These are phyloP conservation scores for Cosmia pyralina DNA, from an alignment of 2,888 invertebrate species.

Conservation along the genomic window DNA sequence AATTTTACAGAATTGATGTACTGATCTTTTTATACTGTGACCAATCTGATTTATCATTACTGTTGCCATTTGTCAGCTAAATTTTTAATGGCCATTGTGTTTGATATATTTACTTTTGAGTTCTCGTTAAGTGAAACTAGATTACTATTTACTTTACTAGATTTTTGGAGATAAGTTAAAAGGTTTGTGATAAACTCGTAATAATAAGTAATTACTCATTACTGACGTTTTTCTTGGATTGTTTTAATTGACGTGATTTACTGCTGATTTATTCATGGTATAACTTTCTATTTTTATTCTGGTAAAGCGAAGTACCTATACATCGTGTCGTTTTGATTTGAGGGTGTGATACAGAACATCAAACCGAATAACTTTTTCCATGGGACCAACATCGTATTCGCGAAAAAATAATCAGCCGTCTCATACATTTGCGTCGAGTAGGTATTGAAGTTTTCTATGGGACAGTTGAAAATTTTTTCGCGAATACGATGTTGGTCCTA, in stretches of 20 bases:
- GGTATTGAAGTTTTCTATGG: too few species aligned
- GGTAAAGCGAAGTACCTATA: too few species aligned
- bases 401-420: too few species aligned
- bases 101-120: slow-evolving; percentile 18
- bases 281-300: too few species aligned
- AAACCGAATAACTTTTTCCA: too few species aligned
- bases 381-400: too few species aligned
- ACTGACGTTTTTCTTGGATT: neutral
- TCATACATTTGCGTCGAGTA: too few species aligned
- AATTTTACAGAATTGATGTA: too few species aligned
- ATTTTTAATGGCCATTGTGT: slow-evolving; percentile 26
- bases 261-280: neutral
- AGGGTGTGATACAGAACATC: too few species aligned
- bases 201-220: neutral
- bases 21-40: slow-evolving; percentile 9
- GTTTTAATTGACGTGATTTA: neutral
- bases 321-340: too few species aligned
- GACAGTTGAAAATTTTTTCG: too few species aligned
- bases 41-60: slow-evolving; percentile 18
- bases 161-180: neutral
- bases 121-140: neutral
- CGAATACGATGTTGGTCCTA: too few species aligned
- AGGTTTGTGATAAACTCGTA: neutral
- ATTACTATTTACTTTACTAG: slow-evolving; percentile 8
- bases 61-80: slow-evolving; percentile 10